Evolutionary conservation across 2,888 invertebrate species (phyloP).

Genomic region (Gari tellinella): DNA sequence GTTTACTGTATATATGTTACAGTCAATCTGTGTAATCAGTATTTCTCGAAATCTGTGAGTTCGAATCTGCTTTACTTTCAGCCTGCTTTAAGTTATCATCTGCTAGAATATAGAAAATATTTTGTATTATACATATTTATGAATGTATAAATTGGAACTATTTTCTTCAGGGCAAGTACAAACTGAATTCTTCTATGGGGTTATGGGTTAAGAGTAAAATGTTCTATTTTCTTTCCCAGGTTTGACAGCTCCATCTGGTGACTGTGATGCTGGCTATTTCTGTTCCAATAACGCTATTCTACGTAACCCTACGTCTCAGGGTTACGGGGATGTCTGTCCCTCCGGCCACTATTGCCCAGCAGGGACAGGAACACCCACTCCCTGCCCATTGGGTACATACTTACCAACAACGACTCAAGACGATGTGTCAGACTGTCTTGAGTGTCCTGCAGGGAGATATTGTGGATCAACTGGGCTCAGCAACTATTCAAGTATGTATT

Average conservation of each 20-base stretch:
- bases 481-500: constrained; percentile 76
- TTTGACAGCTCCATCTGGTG: constrained; percentile 72
- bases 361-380: constrained; percentile 75
- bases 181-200: too few species aligned
- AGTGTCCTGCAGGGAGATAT: constrained; percentile 80
- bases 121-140: too few species aligned
- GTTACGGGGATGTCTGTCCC: constrained; percentile 79
- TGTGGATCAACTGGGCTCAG: constrained; percentile 75
- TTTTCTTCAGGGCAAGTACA: too few species aligned
- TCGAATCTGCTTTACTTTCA: too few species aligned
- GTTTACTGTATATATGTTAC: too few species aligned
- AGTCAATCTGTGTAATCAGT: too few species aligned
- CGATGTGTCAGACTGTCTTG: constrained; percentile 70
- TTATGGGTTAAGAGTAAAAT: too few species aligned
- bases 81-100: too few species aligned
- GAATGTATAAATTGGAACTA: too few species aligned
- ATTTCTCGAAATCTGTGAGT: too few species aligned
- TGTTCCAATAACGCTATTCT: constrained; percentile 69
- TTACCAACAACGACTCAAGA: constrained; percentile 67
- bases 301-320: constrained; percentile 65
- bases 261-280: constrained; percentile 76
- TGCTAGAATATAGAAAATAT: too few species aligned
- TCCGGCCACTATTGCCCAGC: constrained; percentile 79
- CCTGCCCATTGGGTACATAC: constrained; percentile 81
- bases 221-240: constrained; percentile 70